A percentile compares a stretch with the other conserved stretches of the same genome.
Evolutionary conservation across 2,113 vertebrate species (phyloP).

Genomic region (Sula dactylatra): DNA sequence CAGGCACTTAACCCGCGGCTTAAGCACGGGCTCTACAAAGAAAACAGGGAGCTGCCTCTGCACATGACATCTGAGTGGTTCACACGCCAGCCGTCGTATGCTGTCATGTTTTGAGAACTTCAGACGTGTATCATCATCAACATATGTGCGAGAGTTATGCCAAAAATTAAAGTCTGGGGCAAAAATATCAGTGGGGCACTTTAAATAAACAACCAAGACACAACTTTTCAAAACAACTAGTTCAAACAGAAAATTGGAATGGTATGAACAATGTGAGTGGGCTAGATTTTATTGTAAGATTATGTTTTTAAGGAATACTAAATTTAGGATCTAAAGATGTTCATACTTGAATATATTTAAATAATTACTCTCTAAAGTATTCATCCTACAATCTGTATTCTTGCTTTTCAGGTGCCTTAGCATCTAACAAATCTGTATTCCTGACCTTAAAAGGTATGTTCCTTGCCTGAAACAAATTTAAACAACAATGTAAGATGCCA

Average conservation of each 20-base stretch:
- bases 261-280: background rate
- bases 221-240: background rate
- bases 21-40: fast-evolving
- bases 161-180: slow-evolving; percentile 4
- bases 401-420: slow-evolving; percentile 66
- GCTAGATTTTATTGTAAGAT: slow-evolving; percentile 49
- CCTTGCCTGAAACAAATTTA: slow-evolving; percentile 60
- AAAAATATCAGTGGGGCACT: background rate
- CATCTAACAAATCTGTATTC: slow-evolving; percentile 50
- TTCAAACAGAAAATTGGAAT: background rate
- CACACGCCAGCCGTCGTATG: background rate
- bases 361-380: slow-evolving; percentile 67
- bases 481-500: slow-evolving; percentile 61
- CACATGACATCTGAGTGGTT: background rate
- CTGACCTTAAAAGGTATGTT: slow-evolving; percentile 67
- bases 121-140: background rate
- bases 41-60: background rate
- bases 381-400: slow-evolving; percentile 67
- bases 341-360: slow-evolving; percentile 69
- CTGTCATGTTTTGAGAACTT: background rate
- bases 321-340: slow-evolving; percentile 64
- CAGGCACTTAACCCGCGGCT: background rate
- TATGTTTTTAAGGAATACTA: slow-evolving; percentile 60
- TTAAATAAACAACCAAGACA: background rate
- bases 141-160: background rate